These are phyloP conservation scores for Sphenodon punctatus DNA, from an alignment of 2,797 vertebrate species.

Conservation along the genomic window DNA sequence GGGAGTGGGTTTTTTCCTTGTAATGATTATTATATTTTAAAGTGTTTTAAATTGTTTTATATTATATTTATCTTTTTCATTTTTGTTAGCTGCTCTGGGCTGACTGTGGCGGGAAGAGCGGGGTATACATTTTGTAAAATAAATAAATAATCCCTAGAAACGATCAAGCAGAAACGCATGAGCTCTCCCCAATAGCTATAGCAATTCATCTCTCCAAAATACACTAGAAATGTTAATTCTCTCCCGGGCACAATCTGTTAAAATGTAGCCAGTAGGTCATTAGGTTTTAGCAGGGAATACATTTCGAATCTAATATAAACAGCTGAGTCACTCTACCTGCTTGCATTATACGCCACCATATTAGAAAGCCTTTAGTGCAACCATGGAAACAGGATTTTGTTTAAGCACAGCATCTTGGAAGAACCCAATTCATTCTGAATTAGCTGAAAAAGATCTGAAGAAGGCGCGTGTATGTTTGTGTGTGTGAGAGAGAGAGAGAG, in stretches of 20 bases:
- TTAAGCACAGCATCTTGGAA: slow-evolving; percentile 33
- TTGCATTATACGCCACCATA: slow-evolving; percentile 33
- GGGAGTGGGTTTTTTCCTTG: too few species aligned
- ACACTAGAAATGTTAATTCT: slow-evolving; percentile 21
- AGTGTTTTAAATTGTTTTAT: too few species aligned
- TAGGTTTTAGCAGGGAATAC: slow-evolving; percentile 63
- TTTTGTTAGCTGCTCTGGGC: too few species aligned
- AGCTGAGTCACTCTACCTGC: slow-evolving; percentile 61
- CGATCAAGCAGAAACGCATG: slow-evolving; percentile 6
- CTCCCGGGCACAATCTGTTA: slow-evolving; percentile 24
- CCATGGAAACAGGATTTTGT: slow-evolving; percentile 73
- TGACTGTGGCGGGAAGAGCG: too few species aligned
- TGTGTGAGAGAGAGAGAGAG: neutral
- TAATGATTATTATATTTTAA: too few species aligned
- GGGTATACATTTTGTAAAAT: too few species aligned
- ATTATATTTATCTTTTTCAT: too few species aligned
- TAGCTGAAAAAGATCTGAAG: neutral
- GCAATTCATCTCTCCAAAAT: neutral
- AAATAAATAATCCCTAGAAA: too few species aligned
- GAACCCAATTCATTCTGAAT: slow-evolving; percentile 39
- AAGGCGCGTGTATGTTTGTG: neutral
- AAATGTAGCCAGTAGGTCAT: slow-evolving; percentile 4
- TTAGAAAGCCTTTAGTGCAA: slow-evolving; percentile 66
- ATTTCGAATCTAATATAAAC: slow-evolving; percentile 50
- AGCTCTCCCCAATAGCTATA: neutral